A percentile compares a stretch with the other conserved stretches of the same genome.
Conservation (phyloP, 1,140 invertebrate genomes). For the Drosophila sucinea region DNA sequence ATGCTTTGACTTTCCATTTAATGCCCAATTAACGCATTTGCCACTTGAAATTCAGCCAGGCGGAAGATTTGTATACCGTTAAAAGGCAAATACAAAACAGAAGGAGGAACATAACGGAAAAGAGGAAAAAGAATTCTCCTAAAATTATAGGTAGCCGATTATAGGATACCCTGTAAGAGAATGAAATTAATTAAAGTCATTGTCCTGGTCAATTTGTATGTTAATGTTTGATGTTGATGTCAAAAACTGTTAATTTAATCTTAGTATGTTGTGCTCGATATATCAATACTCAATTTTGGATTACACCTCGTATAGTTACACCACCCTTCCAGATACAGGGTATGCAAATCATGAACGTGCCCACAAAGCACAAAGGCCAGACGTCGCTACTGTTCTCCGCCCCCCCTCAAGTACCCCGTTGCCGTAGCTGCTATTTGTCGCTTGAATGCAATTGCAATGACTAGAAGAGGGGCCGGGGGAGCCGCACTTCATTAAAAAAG, state of each 20-base stretch:
- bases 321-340: neutral
- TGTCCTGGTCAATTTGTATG: no score
- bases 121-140: neutral
- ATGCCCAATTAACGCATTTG: slow-evolving; percentile 80
- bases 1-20: slow-evolving; percentile 54
- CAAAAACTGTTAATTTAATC: no score
- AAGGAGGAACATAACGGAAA: slow-evolving; percentile 23
- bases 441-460: slow-evolving; percentile 57
- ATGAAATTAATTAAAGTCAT: no score
- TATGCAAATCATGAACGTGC: slow-evolving; percentile 58
- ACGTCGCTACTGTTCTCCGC: slow-evolving; percentile 26
- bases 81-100: slow-evolving; percentile 46
- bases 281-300: no score
- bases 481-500: slow-evolving; percentile 73
- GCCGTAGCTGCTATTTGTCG: slow-evolving; percentile 56
- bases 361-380: slow-evolving; percentile 68
- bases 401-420: slow-evolving; percentile 23
- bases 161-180: neutral
- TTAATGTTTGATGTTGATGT: no score
- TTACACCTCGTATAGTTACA: no score
- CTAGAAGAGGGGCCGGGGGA: slow-evolving; percentile 15
- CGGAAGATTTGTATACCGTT: slow-evolving; percentile 63
- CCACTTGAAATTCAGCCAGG: slow-evolving; percentile 65
- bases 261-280: neutral
- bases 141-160: neutral